phyloP scores from a whole-genome alignment of 2,113 vertebrate genomes.

The Corythaixoides concolor region DNA sequence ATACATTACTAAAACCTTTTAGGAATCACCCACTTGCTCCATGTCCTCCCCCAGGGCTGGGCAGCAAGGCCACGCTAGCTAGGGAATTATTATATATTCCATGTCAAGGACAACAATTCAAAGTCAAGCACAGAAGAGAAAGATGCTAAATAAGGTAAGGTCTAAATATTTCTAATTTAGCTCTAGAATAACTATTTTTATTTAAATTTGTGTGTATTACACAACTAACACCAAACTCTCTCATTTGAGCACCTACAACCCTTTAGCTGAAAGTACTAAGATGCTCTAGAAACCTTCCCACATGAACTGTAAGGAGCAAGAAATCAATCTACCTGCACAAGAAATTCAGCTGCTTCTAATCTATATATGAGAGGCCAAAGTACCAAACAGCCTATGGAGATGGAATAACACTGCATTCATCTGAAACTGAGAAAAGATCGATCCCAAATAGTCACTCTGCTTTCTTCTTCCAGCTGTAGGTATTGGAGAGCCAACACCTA shows the following conservation, averaged over 20 bases:
- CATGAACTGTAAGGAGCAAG: neutral
- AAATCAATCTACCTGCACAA: neutral
- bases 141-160: neutral
- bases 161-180: neutral
- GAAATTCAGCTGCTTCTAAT: neutral
- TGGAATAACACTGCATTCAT: neutral
- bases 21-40: neutral
- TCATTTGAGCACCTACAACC: neutral
- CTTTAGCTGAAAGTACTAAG: neutral
- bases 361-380: neutral
- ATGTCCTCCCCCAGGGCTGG: neutral
- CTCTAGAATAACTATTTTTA: neutral
- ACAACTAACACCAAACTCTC: neutral
- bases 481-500: neutral
- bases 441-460: neutral
- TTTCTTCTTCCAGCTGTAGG: neutral
- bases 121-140: neutral
- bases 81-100: neutral
- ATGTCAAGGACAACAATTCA: slow-evolving; percentile 22
- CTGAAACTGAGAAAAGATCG: neutral
- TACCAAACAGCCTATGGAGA: neutral
- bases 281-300: neutral
- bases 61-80: neutral
- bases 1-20: slow-evolving; percentile 25
- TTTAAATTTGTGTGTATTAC: neutral